Evolutionary conservation across 2,113 vertebrate genomes (phyloP).

Genomic region (Eptesicus fuscus): DNA sequence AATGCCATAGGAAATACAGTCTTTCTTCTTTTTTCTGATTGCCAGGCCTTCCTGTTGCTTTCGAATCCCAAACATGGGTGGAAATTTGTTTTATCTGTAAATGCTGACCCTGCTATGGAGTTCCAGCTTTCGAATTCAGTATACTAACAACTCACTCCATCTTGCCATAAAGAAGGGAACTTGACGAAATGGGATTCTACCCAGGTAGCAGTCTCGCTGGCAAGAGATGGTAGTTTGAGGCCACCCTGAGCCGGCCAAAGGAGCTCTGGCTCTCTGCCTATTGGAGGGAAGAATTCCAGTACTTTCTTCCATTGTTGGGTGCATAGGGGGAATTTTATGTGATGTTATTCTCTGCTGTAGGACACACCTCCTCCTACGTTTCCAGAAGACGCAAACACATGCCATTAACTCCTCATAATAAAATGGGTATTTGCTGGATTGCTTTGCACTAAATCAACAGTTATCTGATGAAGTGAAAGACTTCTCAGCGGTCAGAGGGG

Average conservation of each 20-base stretch:
- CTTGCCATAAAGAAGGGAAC: background rate
- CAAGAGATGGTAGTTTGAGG: background rate
- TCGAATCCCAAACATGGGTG: background rate
- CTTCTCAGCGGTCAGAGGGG: too few relatives aligned
- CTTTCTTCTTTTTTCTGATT: background rate
- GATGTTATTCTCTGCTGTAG: background rate
- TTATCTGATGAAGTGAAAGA: background rate
- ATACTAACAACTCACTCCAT: background rate
- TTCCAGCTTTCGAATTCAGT: background rate
- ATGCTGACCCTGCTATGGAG: background rate
- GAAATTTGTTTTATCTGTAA: background rate
- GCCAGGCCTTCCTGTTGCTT: background rate
- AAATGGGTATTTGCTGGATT: background rate
- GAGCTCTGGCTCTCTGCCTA: background rate
- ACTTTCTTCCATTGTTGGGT: background rate
- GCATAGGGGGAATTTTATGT: background rate
- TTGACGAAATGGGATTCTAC: background rate
- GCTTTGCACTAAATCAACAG: background rate
- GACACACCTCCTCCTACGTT: background rate
- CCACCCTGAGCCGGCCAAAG: background rate
- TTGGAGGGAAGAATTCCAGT: background rate
- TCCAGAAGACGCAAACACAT: background rate
- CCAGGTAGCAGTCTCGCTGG: background rate
- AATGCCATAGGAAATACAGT: background rate
- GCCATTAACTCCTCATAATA: background rate